These are phyloP conservation scores for Euleptes europaea DNA, from an alignment of 2,113 vertebrate genomes.

Conservation along the genomic window DNA sequence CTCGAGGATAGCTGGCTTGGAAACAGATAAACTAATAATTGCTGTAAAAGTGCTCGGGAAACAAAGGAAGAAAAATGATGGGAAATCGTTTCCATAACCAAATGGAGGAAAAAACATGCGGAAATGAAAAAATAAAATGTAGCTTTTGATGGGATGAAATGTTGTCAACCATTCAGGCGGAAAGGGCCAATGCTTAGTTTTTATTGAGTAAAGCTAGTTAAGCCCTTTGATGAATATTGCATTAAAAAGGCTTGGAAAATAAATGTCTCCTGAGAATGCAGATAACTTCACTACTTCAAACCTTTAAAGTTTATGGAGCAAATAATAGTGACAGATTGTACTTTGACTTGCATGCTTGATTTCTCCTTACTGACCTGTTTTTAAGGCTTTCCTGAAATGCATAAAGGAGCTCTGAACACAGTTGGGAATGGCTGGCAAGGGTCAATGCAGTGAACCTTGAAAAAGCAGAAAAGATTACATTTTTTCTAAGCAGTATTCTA, in stretches of 20 bases:
- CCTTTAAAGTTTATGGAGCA: not conserved
- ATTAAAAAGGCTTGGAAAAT: not conserved
- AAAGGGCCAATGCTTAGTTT: not conserved
- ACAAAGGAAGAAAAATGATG: too few species aligned
- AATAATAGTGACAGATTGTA: not conserved
- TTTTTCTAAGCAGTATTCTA: not conserved
- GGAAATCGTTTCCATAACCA: too few species aligned
- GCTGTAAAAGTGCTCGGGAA: too few species aligned
- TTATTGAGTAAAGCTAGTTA: too few species aligned
- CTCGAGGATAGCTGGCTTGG: too few species aligned
- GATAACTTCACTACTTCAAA: accelerated
- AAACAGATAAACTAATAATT: too few species aligned
- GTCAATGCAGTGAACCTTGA: not conserved
- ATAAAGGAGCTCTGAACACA: not conserved
- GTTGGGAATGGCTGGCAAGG: not conserved
- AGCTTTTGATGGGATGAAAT: too few species aligned
- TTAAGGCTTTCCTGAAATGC: not conserved
- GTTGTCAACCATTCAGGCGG: too few species aligned
- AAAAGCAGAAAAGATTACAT: not conserved
- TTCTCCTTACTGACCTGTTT: accelerated
- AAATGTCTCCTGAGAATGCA: not conserved
- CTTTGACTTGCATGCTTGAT: not conserved
- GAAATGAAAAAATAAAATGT: too few species aligned
- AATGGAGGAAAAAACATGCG: too few species aligned
- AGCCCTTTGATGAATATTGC: not conserved